Percentiles rank a stretch among this genome's conserved stretches.
Evolutionary conservation across 1,140 invertebrate genomes (phyloP).

Genomic region (Plectrocnemia conspersa): DNA sequence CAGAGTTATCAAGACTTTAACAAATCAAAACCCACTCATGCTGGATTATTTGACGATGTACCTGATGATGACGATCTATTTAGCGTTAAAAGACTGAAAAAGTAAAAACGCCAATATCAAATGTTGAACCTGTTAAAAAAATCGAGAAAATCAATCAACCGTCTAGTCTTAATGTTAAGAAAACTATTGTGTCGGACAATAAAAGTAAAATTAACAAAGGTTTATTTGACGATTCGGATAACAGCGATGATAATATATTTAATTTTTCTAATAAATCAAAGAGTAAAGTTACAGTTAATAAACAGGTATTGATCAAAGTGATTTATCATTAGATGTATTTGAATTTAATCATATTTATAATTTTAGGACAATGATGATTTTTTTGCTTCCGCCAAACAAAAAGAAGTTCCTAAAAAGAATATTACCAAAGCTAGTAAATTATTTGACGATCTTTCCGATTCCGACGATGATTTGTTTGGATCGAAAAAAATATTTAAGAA

Average conservation of each 20-base stretch:
- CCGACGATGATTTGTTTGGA: constrained; percentile 13
- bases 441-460: constrained; percentile 17
- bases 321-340: no score
- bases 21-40: constrained; percentile 18
- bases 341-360: constrained; percentile 2
- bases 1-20: constrained; percentile 12
- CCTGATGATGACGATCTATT: constrained; percentile 19
- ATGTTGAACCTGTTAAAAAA: background rate
- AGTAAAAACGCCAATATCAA: constrained; percentile 10
- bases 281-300: no score
- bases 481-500: constrained; percentile 2
- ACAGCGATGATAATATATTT: constrained; percentile 35
- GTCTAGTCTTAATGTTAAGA: no score
- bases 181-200: no score
- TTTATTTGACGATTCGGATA: constrained; percentile 35
- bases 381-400: background rate
- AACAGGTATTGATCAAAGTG: no score
- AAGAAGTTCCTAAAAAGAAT: background rate
- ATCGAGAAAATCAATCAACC: background rate
- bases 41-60: constrained; percentile 39
- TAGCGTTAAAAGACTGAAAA: constrained; percentile 3
- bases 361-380: background rate
- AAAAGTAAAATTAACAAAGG: constrained; percentile 16
- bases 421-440: background rate
- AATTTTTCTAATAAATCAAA: no score